These are phyloP conservation scores for Rhabdomys pumilio DNA, from an alignment of 2,797 vertebrate genomes.

Conservation along the genomic window DNA sequence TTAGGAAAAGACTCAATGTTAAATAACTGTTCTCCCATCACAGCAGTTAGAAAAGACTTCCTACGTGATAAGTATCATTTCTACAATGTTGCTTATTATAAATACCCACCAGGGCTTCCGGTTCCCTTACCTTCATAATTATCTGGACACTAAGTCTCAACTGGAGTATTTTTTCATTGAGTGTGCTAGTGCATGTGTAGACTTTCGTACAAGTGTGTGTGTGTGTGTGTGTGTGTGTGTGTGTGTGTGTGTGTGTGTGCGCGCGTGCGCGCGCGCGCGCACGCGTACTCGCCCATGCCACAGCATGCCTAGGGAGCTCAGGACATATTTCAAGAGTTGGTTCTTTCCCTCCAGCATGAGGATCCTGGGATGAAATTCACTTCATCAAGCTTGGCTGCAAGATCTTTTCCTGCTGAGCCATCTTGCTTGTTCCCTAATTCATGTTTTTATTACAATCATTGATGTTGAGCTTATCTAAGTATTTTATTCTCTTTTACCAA, in stretches of 20 bases:
- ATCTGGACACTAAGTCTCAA: conserved; percentile 22
- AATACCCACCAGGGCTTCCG: conserved; percentile 59
- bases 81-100: conserved; percentile 67
- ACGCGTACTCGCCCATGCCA: no score
- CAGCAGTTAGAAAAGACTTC: conserved; percentile 26
- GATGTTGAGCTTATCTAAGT: not conserved
- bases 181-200: not conserved
- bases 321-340: not conserved
- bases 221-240: not conserved
- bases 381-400: no score
- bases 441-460: not conserved
- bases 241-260: no score
- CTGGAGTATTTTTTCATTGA: conserved; percentile 35
- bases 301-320: not conserved
- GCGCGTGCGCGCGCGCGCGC: no score
- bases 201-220: not conserved
- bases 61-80: conserved; percentile 46
- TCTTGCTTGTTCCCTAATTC: not conserved
- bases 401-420: not conserved
- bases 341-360: not conserved
- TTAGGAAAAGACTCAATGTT: conserved; percentile 41
- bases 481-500: conserved; percentile 38
- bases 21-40: conserved; percentile 50
- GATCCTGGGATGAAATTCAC: not conserved
- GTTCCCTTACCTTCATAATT: conserved; percentile 65